Base-by-base conservation (phyloP, 2,113 vertebrate species). In the Ciconia boyciana region DNA sequence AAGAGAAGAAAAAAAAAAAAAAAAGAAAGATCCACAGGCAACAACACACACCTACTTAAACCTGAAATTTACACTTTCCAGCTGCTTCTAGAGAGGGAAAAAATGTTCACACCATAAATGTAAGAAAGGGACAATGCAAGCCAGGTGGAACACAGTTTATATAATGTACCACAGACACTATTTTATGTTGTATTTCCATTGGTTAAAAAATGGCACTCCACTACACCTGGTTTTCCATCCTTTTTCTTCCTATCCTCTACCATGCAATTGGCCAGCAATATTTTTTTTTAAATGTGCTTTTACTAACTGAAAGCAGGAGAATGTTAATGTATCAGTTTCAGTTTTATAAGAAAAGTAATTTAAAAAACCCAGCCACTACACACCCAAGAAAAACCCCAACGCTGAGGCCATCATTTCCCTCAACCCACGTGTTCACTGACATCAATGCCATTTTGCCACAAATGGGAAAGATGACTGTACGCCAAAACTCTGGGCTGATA, bases 51-150 rank as follows among this genome's bases (percentile, higher is more conserved):
- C 90, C 97, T 98, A 97, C 97, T 97, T 96, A 87, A 97, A 97
- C 81, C 82, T 95, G 83, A 96, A 97, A 98, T 98, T 98, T 98
- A 98, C 98, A 97, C 17, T 97, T 97, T 97, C 97, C 98, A 98
- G 97, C 98, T 98, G 98, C 98, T 98, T 97, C 91, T 92, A 97
- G 97, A 97, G 96, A 96, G 83, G 93, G 96, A 94, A 98, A 97
- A 97, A 98, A 98, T 91, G 94, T 97, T 98, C 96, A 62, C 95
- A 94, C 97, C 91, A 97, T 96, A 98, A 97, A 98, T 93, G 96
- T 97, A 98, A 96, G 95, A 95, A 96, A 96, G 93, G 97, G 93
- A 98, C 98, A 98, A 98, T 96, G 94, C 70, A 97, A 93, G 93
- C 97, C 97, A 98, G 97, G 98, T 98, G 98, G 97, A 96, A 95